phyloP scores from a whole-genome alignment of 2,797 vertebrate genomes.

The Lemur catta region DNA sequence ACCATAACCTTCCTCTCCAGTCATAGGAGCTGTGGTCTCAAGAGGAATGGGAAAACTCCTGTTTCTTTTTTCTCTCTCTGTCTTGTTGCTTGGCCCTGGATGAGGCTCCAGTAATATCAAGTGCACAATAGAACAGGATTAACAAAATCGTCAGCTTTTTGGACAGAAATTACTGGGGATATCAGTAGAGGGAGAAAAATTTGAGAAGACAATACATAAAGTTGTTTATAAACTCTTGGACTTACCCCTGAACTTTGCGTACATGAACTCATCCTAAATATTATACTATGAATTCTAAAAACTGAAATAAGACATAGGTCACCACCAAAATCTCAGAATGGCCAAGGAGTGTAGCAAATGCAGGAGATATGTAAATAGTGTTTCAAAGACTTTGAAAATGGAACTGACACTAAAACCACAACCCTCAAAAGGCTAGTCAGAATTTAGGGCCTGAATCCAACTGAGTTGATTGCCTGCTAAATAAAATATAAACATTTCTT shows the following conservation, averaged over 20 bases:
- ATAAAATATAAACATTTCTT: slow-evolving; percentile 42
- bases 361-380: slow-evolving; percentile 39
- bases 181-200: not conserved
- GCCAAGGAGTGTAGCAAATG: not conserved
- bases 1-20: not conserved
- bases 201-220: not conserved
- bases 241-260: not conserved
- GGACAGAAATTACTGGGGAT: not conserved
- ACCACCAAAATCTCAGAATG: slow-evolving; percentile 40
- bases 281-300: slow-evolving; percentile 1
- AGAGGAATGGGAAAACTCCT: not conserved
- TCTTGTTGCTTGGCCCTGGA: not conserved
- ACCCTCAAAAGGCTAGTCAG: slow-evolving; percentile 52
- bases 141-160: not conserved
- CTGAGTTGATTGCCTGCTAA: slow-evolving; percentile 43
- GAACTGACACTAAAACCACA: slow-evolving; percentile 63
- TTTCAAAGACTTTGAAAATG: slow-evolving; percentile 65
- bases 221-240: not conserved
- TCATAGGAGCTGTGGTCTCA: not conserved
- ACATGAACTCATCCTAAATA: not conserved
- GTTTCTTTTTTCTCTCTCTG: not conserved
- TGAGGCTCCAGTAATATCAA: not conserved
- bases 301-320: slow-evolving; percentile 24
- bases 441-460: slow-evolving; percentile 20
- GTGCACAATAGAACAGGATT: not conserved